Evolutionary conservation across 2,113 vertebrate genomes (phyloP), one percentile per base, ranked within the genome.

Genomic region (Colossoma macropomum): DNA sequence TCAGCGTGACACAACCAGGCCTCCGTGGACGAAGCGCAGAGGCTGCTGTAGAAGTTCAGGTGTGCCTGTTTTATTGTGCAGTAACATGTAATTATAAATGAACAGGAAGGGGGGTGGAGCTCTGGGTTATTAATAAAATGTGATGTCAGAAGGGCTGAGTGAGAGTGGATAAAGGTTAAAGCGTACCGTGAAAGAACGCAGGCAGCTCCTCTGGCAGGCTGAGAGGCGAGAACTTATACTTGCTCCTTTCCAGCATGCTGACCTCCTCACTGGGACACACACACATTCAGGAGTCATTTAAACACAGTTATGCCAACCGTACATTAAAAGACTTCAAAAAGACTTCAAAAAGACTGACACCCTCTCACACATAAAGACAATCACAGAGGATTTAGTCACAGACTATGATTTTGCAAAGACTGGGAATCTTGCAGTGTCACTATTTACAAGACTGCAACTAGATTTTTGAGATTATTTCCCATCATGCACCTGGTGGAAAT

Each of bases 161-260:
- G 56, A 48, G 54, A 32, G 32, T 45, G 52, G 10, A 11, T 59
- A 70, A 62, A 12, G 34, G 66, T 34, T 48, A 34, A 69, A 27
- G 82, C 92, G 92, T 89, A 97, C 97, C 96, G 84, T 95, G 94
- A 89, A 98, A 97, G 84, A 99, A 96, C 79, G 89, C 63, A 0
- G 91, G 85, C 45, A 98, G 95, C 86, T 97, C 96, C 0, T 91
- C 82, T 50, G 96, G 95, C 88, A 98, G 83, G 32, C 89, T 83
- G 0, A 96, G 94, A 0, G 98, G 96, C n/a, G 93, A 74, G 77
- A 98, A 98, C 92, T 98, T 99, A 90, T 98, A 98, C 86, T 97
- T 97, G 91, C 95, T 98, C 93, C 96, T 98, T 92, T 99, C 97
- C 92, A 95, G 86, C 28, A 92, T 78, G 78, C 96, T 97, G 91